A percentile compares a stretch with the other conserved stretches of the same genome.
phyloP scores from a whole-genome alignment of 2,888 invertebrate species.

The Fragum fragum region DNA sequence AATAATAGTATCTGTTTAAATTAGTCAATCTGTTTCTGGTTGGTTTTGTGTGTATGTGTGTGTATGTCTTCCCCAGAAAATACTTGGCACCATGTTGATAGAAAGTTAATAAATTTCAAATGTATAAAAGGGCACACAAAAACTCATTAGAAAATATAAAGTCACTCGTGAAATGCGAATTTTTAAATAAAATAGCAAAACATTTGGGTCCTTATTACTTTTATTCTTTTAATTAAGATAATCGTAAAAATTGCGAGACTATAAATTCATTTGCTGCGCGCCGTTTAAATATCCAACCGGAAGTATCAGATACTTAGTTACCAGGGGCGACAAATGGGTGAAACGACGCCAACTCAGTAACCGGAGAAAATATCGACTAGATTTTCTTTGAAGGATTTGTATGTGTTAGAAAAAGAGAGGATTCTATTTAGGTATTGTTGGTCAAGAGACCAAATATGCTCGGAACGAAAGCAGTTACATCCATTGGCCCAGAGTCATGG shows the following conservation, averaged over 20 bases:
- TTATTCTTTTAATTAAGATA: too few species aligned
- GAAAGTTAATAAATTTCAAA: too few species aligned
- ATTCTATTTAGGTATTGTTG: constrained; percentile 10
- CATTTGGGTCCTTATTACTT: too few species aligned
- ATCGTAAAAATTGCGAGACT: not conserved
- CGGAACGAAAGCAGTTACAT: constrained; percentile 75
- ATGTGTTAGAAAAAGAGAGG: constrained; percentile 2
- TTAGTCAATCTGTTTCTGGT: too few species aligned
- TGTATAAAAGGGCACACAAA: too few species aligned
- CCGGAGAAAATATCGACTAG: constrained; percentile 28
- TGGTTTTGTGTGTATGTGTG: too few species aligned
- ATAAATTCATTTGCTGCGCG: constrained; percentile 36
- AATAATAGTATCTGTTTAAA: too few species aligned
- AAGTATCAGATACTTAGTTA: constrained; percentile 68
- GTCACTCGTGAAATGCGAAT: too few species aligned
- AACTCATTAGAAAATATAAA: too few species aligned
- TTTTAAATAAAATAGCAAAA: too few species aligned
- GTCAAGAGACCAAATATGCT: constrained; percentile 65
- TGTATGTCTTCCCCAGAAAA: too few species aligned
- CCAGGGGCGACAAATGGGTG: constrained; percentile 73
- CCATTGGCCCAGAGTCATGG: constrained; percentile 85
- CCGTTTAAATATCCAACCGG: constrained; percentile 69
- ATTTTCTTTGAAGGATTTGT: not conserved
- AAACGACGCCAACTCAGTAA: constrained; percentile 68
- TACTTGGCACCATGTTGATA: too few species aligned